Percentiles rank a stretch among this genome's conserved stretches.
phyloP scores from a whole-genome alignment of 2,888 invertebrate genomes.

The Frankliniella intonsa region DNA sequence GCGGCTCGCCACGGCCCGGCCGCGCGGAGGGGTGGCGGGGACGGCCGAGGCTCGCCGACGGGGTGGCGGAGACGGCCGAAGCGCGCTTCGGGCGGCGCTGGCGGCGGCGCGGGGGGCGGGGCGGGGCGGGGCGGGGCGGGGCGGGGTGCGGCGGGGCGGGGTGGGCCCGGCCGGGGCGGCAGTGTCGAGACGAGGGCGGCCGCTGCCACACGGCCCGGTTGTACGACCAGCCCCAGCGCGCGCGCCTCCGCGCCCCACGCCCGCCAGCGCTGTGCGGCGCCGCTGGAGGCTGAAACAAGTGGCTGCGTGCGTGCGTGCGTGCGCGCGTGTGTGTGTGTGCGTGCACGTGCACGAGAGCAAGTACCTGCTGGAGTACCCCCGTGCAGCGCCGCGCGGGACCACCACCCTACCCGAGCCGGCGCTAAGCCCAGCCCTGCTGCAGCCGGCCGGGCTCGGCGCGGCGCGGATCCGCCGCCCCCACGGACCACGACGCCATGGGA shows the following conservation, averaged over 20 bases:
- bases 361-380: background rate
- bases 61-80: background rate
- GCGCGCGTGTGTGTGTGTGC: background rate
- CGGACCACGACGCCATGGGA: too few relatives aligned
- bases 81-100: background rate
- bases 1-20: slow-evolving; percentile 18
- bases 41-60: background rate
- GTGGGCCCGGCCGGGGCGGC: background rate
- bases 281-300: background rate
- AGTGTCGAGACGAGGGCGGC: slow-evolving; percentile 9
- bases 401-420: background rate
- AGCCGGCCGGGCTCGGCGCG: background rate
- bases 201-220: slow-evolving; percentile 11
- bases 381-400: background rate
- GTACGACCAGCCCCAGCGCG: background rate
- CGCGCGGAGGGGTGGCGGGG: slow-evolving; percentile 13
- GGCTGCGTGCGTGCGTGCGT: background rate
- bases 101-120: background rate
- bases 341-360: too few relatives aligned
- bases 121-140: background rate
- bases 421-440: background rate
- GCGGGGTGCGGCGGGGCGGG: background rate
- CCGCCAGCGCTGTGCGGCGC: background rate
- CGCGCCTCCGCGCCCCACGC: background rate
- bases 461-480: background rate